phyloP scores from a whole-genome alignment of 2,797 vertebrate species.

The Podarcis siculus region DNA sequence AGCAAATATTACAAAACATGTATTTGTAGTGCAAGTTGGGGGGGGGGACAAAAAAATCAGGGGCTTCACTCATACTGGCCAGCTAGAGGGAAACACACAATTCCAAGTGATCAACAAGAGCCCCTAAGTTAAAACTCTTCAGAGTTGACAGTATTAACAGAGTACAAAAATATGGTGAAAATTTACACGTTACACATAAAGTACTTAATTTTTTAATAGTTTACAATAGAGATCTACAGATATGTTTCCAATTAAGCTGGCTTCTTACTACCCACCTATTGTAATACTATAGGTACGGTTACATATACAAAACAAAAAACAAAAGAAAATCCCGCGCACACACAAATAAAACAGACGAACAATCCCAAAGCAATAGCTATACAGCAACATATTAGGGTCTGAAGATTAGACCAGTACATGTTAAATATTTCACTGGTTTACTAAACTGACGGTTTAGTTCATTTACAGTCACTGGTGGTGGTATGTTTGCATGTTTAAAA shows the following conservation, averaged over 20 bases:
- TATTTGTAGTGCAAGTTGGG: slow-evolving; percentile 82
- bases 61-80: slow-evolving; percentile 81
- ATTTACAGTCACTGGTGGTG: slow-evolving; percentile 70
- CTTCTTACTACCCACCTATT: slow-evolving; percentile 78
- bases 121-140: slow-evolving; percentile 77
- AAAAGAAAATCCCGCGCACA: too few relatives aligned
- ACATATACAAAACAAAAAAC: slow-evolving; percentile 67
- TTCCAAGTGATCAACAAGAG: slow-evolving; percentile 77
- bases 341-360: slow-evolving; percentile 48
- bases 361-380: slow-evolving; percentile 74
- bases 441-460: slow-evolving; percentile 77
- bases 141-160: slow-evolving; percentile 79
- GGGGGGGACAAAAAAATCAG: slow-evolving; percentile 66
- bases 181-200: slow-evolving; percentile 81
- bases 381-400: slow-evolving; percentile 78
- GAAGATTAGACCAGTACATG: slow-evolving; percentile 75
- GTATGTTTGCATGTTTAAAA: slow-evolving; percentile 31
- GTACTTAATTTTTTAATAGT: slow-evolving; percentile 80
- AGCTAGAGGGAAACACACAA: slow-evolving; percentile 78
- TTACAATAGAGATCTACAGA: slow-evolving; percentile 80
- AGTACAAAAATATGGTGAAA: slow-evolving; percentile 81
- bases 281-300: slow-evolving; percentile 78
- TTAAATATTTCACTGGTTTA: slow-evolving; percentile 80
- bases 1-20: slow-evolving; percentile 79
- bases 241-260: slow-evolving; percentile 82